Evolutionary conservation across 2,888 invertebrate species (phyloP).

Genomic region (Lycocerus yunnanus): DNA sequence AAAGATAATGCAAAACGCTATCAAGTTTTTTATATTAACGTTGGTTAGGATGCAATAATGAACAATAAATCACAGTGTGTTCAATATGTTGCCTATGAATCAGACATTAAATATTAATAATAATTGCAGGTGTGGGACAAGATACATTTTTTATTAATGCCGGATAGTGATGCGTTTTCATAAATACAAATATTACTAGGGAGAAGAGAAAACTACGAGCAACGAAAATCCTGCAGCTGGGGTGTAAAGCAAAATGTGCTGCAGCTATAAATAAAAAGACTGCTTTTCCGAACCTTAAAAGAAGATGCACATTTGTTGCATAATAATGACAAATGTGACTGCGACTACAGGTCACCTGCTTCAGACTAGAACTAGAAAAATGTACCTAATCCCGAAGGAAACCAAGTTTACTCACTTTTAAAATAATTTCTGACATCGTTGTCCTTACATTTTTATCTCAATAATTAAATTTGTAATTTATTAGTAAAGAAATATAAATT

Average conservation of each 20-base stretch:
- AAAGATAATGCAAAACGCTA: constrained; percentile 23
- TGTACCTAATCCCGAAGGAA: not conserved
- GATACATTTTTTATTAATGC: constrained; percentile 27
- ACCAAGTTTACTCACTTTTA: not conserved
- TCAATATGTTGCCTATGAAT: constrained; percentile 17
- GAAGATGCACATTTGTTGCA: constrained; percentile 29
- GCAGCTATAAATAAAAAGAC: constrained; percentile 20
- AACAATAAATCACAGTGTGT: constrained; percentile 24
- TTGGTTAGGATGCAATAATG: constrained; percentile 10
- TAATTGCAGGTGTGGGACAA: constrained; percentile 27
- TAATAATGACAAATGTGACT: constrained; percentile 41
- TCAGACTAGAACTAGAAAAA: no score
- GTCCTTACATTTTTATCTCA: not conserved
- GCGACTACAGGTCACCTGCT: constrained; percentile 39
- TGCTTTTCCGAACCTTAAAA: constrained; percentile 17
- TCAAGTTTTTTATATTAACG: constrained; percentile 27
- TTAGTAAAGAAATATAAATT: not conserved
- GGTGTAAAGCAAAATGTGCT: constrained; percentile 18
- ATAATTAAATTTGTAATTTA: not conserved
- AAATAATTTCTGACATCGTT: not conserved
- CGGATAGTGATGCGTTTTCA: constrained; percentile 23
- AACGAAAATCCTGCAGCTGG: constrained; percentile 11
- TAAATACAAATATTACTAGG: constrained; percentile 24
- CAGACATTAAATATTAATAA: constrained; percentile 9
- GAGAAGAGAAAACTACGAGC: constrained; percentile 22